These are phyloP conservation scores for Ptilorrhoa leucosticta DNA, from an alignment of 2,113 vertebrate species.

Conservation along the genomic window DNA sequence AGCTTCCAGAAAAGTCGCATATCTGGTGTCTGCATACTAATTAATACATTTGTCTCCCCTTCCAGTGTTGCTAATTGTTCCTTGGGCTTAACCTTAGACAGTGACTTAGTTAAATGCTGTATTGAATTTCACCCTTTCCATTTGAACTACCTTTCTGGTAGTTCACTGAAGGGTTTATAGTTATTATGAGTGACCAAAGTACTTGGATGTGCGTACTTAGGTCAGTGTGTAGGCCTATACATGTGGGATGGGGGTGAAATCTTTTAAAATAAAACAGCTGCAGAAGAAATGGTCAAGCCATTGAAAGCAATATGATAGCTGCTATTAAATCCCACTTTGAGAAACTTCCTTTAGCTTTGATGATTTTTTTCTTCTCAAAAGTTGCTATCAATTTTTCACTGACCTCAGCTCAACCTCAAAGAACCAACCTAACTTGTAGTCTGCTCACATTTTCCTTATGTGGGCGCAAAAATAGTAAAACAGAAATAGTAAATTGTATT, in stretches of 20 bases:
- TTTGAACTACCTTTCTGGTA: slow-evolving; percentile 46
- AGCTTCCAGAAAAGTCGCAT: neutral
- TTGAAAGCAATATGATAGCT: slow-evolving; percentile 73
- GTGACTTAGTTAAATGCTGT: slow-evolving; percentile 50
- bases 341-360: slow-evolving; percentile 73
- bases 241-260: slow-evolving; percentile 46
- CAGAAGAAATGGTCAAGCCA: slow-evolving; percentile 62
- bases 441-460: slow-evolving; percentile 2
- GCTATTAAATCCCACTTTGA: slow-evolving; percentile 76
- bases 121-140: slow-evolving; percentile 65
- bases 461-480: neutral
- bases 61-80: slow-evolving; percentile 16
- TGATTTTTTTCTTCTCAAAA: slow-evolving; percentile 74
- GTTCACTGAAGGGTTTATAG: slow-evolving; percentile 66
- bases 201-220: slow-evolving; percentile 44
- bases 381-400: slow-evolving; percentile 69
- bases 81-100: slow-evolving; percentile 49
- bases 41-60: slow-evolving; percentile 30
- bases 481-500: neutral
- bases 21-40: neutral
- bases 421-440: slow-evolving; percentile 42
- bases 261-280: slow-evolving; percentile 79
- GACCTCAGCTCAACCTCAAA: slow-evolving; percentile 70
- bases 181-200: slow-evolving; percentile 53
- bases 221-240: slow-evolving; percentile 34